These are phyloP conservation scores for Diploptera punctata DNA, from an alignment of 2,888 invertebrate species.

Conservation along the genomic window DNA sequence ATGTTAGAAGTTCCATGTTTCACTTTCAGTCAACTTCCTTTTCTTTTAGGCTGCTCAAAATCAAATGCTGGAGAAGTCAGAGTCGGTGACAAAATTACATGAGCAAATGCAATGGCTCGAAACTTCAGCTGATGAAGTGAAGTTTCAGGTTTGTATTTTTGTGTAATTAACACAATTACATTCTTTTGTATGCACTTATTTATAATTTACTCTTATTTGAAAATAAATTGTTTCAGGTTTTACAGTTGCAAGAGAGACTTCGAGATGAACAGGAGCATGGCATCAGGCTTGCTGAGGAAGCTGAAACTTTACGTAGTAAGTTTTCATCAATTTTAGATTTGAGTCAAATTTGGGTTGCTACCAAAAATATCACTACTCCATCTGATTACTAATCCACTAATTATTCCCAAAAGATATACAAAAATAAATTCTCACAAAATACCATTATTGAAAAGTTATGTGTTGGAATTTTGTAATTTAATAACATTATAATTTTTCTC, in stretches of 20 bases:
- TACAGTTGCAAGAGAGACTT: constrained; percentile 50
- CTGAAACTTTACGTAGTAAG: constrained; percentile 49
- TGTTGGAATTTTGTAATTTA: too few species aligned
- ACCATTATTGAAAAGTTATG: too few species aligned
- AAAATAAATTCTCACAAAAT: too few species aligned
- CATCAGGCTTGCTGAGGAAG: constrained; percentile 47
- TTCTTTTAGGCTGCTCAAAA: constrained; percentile 33
- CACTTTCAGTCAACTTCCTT: not conserved
- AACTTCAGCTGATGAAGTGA: constrained; percentile 47
- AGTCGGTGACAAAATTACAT: constrained; percentile 35
- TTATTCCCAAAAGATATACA: too few species aligned
- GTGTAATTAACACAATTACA: constrained; percentile 38
- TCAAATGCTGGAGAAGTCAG: constrained; percentile 36
- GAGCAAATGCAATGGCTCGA: constrained; percentile 39
- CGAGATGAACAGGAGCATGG: constrained; percentile 49
- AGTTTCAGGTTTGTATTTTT: constrained; percentile 47
- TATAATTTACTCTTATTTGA: constrained; percentile 47
- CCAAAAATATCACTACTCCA: too few species aligned
- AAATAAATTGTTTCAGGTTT: too few species aligned
- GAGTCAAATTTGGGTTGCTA: too few species aligned
- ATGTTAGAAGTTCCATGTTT: not conserved
- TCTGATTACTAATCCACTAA: too few species aligned
- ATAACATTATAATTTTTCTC: too few species aligned
- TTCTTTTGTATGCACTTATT: not conserved
- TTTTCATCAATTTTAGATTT: not conserved